Conservation (phyloP, 1,140 invertebrate genomes). For the Camponotus vicinus region DNA sequence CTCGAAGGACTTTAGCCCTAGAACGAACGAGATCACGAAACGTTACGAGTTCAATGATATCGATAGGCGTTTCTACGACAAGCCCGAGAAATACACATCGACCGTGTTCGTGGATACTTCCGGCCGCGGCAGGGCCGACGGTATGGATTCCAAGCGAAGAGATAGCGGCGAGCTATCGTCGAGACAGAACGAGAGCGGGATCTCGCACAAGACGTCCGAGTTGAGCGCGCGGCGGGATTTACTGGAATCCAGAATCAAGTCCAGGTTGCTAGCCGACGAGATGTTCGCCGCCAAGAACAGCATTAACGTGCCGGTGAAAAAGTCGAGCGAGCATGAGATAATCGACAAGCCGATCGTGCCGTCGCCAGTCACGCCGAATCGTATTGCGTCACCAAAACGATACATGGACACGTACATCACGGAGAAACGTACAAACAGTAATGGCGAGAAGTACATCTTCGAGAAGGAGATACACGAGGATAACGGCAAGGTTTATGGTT, state of each 20-base stretch:
- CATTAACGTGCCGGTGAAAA: conserved; percentile 76
- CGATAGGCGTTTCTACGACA: conserved; percentile 77
- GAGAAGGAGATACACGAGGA: conserved; percentile 84
- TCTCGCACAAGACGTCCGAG: conserved; percentile 85
- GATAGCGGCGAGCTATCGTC: conserved; percentile 78
- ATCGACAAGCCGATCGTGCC: conserved; percentile 85
- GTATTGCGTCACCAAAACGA: conserved; percentile 81
- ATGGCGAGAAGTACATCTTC: conserved; percentile 84
- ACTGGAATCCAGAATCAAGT: conserved; percentile 91
- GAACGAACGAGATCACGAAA: conserved; percentile 67
- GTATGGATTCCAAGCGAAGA: conserved; percentile 88
- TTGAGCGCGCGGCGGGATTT: conserved; percentile 90
- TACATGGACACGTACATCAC: conserved; percentile 85
- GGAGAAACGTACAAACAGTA: conserved; percentile 83
- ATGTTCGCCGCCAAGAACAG: conserved; percentile 80
- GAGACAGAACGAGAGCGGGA: conserved; percentile 66
- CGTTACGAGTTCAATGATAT: conserved; percentile 80
- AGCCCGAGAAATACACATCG: conserved; percentile 82
- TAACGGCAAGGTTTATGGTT: conserved; percentile 83
- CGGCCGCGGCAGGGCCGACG: conserved; percentile 88
- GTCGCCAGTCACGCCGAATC: conserved; percentile 81
- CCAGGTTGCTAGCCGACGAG: conserved; percentile 86
- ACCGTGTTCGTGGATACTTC: conserved; percentile 86
- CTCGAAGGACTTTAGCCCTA: conserved; percentile 70
- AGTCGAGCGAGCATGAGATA: conserved; percentile 82